A percentile compares a stretch with the other conserved stretches of the same genome.
Evolutionary conservation across 2,888 invertebrate species (phyloP).

Genomic region (Philonicus albiceps): DNA sequence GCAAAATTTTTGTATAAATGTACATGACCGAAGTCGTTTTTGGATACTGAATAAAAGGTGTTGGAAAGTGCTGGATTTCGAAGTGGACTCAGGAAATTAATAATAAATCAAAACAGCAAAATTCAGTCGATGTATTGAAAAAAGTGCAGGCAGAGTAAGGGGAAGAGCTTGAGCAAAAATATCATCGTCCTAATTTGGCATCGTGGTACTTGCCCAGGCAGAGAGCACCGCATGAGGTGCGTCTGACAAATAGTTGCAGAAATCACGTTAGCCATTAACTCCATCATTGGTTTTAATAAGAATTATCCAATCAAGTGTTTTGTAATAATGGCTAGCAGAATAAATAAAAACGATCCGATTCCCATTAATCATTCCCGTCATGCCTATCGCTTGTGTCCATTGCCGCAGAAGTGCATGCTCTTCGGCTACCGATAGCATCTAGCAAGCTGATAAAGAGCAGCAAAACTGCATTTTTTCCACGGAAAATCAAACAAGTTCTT

Average conservation of each 20-base stretch:
- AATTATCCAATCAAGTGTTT: constrained; percentile 25
- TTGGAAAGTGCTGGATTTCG: background rate
- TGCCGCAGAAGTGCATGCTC: constrained; percentile 28
- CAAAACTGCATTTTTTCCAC: background rate
- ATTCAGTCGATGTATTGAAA: background rate
- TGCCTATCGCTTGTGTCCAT: constrained; percentile 16
- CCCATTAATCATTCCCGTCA: constrained; percentile 26
- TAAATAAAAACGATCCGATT: constrained; percentile 16
- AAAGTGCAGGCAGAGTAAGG: background rate
- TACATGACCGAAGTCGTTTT: background rate
- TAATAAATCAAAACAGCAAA: constrained; percentile 21
- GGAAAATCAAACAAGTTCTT: constrained; percentile 26
- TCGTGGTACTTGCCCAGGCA: background rate
- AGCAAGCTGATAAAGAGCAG: background rate
- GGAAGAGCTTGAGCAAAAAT: background rate
- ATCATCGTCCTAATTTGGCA: background rate
- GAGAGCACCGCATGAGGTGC: background rate
- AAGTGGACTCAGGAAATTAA: background rate
- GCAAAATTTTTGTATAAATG: background rate
- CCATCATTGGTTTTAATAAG: constrained; percentile 29
- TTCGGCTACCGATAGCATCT: constrained; percentile 17
- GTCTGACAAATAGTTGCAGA: constrained; percentile 23
- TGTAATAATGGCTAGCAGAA: constrained; percentile 17
- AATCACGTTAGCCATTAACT: constrained; percentile 23
- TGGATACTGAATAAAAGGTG: background rate